phyloP scores from a whole-genome alignment of 2,113 vertebrate genomes.

The Romanogobio albipinnatus region DNA sequence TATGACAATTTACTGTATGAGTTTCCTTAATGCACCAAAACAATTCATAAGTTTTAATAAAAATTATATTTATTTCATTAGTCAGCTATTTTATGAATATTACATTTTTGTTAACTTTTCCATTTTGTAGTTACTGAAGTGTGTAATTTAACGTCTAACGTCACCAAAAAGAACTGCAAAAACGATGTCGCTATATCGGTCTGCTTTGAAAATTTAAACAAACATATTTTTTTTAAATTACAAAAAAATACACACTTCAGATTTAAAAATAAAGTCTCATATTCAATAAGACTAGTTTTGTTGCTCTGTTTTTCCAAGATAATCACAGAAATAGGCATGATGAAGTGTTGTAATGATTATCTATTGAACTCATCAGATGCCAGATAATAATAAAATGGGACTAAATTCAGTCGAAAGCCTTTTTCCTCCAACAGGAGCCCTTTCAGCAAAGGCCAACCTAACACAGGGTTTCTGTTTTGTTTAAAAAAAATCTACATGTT shows the following conservation, averaged over 20 bases:
- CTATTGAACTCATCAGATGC: not conserved
- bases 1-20: not conserved
- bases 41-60: not conserved
- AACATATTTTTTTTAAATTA: not conserved
- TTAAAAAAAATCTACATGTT: not conserved
- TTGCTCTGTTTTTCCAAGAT: not conserved
- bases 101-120: not conserved
- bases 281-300: not conserved
- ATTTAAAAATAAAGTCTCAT: not conserved
- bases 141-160: not conserved
- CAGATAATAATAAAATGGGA: not conserved
- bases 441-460: conserved; percentile 64
- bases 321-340: not conserved
- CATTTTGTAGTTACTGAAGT: not conserved
- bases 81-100: not conserved
- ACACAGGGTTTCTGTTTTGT: conserved; percentile 65
- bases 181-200: not conserved
- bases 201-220: no score
- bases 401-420: not conserved
- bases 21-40: not conserved
- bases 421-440: not conserved
- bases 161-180: not conserved
- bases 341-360: conserved; percentile 15
- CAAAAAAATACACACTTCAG: no score
- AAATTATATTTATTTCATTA: not conserved